phyloP scores from a whole-genome alignment of 2,113 vertebrate species.

The Prolemur simus region DNA sequence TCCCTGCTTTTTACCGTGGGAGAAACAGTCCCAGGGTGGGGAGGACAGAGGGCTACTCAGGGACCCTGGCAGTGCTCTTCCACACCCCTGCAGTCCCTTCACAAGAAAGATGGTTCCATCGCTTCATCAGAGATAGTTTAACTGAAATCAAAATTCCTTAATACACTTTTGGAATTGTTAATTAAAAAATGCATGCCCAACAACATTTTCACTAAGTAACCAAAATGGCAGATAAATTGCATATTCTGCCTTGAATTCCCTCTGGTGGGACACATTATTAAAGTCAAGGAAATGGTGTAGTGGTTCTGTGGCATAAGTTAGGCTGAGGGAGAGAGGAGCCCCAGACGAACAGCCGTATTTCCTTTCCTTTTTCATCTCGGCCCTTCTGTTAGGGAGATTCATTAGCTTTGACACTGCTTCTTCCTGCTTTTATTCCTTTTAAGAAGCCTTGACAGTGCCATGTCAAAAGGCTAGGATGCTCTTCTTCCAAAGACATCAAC shows the following conservation, averaged over 20 bases:
- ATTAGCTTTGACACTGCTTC: neutral
- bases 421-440: neutral
- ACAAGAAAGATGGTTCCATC: neutral
- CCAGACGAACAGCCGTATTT: neutral
- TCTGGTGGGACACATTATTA: neutral
- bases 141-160: constrained; percentile 27
- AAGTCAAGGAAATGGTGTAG: neutral
- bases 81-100: neutral
- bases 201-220: constrained; percentile 46
- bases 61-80: neutral
- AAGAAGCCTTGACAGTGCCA: neutral
- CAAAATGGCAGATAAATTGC: constrained; percentile 25
- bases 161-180: constrained; percentile 49
- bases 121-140: neutral
- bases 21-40: neutral
- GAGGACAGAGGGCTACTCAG: neutral
- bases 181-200: constrained; percentile 46
- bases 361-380: neutral
- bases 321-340: neutral
- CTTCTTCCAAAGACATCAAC: neutral
- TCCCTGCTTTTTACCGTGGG: neutral
- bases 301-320: neutral
- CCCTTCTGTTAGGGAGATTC: neutral
- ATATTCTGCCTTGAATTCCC: constrained; percentile 18
- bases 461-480: neutral